Base-by-base conservation (phyloP, 2,797 vertebrate genomes). In the Coracias cyanogaster region DNA sequence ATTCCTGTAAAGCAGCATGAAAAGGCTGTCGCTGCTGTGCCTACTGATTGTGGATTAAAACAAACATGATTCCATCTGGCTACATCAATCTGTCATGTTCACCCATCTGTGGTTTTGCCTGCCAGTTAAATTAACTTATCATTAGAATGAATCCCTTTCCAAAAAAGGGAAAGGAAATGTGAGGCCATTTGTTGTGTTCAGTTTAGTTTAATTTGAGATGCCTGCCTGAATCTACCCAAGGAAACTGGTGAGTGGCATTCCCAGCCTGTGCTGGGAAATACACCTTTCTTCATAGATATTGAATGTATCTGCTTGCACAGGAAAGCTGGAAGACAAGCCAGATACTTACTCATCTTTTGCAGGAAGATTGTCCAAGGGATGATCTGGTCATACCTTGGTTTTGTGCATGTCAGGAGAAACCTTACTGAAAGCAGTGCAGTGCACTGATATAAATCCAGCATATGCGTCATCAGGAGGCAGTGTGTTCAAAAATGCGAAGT, bases 51-150 rank as follows among this genome's bases (percentile, higher is more conserved):
- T 69, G 35, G 71, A 90, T 93, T 93, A 94, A 84, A 96, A 52
- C 66, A 84, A 89, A 88, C 48, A 71, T 73, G 65, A 89, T 64
- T 94, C 93, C 86, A 86, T 95, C 89, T 89, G 82, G 64, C 74
- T 93, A 65, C 82, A 88, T 92, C 73, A 74, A 26, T 87, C 87
- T 84, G 49, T 86, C 66, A 8, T 92, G 69, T 88, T 95, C 1
- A 0, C 58, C 78, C 88, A 65, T 90, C 71, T 94, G 93, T 84
- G 82, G 67, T 95, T 96, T 93, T 82, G 52, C 46, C 69, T 87
- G 67, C 19, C 60, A 81, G 62, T 71, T 84, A 71, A 74, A 94
- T 82, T 87, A 15, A 81, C 84, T 82, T 89, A 66, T 87, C 46
- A 20, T 71, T 78, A 83, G 65, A 90, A 82, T 78, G 88, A 95